Evolutionary conservation across 30 jellyfish, hydroid and myxozoan species (phyloP), one percentile per base, ranked within the genome.

Genomic region (Hydractinia echinata): DNA sequence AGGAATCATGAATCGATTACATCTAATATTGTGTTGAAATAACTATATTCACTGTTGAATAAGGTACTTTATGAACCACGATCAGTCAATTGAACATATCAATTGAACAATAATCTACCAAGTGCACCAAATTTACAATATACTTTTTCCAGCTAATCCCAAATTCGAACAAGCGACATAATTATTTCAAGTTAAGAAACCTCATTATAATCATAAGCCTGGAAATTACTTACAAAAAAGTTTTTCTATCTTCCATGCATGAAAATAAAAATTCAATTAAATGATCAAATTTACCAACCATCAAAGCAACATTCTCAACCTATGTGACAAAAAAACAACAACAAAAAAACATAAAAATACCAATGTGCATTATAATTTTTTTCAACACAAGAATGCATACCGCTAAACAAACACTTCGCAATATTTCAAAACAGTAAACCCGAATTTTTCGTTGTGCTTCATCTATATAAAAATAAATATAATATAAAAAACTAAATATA

Each of bases 191-290:
- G 74, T 51, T 51, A 79, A 79, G 21, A 15, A n/a, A 62, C 62
- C 44, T 14, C 4, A 10, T 50, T 51, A 60, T 16, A 11, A 9
- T 18, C 18, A 20, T n/a, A n/a, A 1, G 15, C 62, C 13, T 9
- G 39, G 58, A 10, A 76, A 20, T 21, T 39, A 85, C 92, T 80
- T 50, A 90, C 97, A 85, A 62, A 39, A 90, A 90, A 8, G 97
- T 90, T 67, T 76, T 81, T 82, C 66, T 85, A 79, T 90, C 87
- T 82, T 90, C 97, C 97, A 90, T 84, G 88, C 82, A 82, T 5
- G 77, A 56, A 66, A 90, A 90, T 53, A 90, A 80, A 85, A 84
- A 90, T 67, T 84, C 95, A 55, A 90, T 81, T 55, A 90, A 62
- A 5, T 80, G 77, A 56, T 90, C 95, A 11, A 61, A 51, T 78